Conservation (phyloP, 1,140 invertebrate species). For the Micrasema minimum region DNA sequence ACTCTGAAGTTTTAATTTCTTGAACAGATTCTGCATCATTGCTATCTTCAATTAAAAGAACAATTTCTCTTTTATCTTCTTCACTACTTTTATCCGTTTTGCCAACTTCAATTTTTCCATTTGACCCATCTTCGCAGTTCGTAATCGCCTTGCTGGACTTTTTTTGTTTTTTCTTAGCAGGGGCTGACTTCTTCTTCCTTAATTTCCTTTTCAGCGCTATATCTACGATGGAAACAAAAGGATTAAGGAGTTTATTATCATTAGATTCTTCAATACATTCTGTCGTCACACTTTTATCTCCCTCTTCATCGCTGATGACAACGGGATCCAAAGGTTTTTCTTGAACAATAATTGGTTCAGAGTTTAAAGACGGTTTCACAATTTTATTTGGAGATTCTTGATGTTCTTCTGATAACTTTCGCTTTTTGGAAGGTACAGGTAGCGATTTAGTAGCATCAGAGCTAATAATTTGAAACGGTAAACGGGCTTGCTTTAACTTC, state of each 20-base stretch:
- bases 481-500: slow-evolving; percentile 60
- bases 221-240: slow-evolving; percentile 41
- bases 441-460: slow-evolving; percentile 23
- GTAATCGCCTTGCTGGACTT: background rate
- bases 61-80: slow-evolving; percentile 9
- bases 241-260: slow-evolving; percentile 20
- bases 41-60: slow-evolving; percentile 16
- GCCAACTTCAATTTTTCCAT: no score
- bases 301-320: slow-evolving; percentile 37
- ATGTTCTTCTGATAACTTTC: slow-evolving; percentile 38
- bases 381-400: slow-evolving; percentile 37
- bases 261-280: background rate
- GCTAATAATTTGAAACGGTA: slow-evolving; percentile 55
- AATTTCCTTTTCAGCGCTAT: slow-evolving; percentile 44
- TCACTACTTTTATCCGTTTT: background rate
- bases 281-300: background rate
- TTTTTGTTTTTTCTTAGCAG: slow-evolving; percentile 28
- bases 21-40: background rate
- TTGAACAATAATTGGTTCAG: background rate
- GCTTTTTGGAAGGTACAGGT: slow-evolving; percentile 36
- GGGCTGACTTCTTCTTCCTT: slow-evolving; percentile 38
- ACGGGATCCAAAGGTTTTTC: slow-evolving; percentile 15
- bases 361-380: slow-evolving; percentile 21
- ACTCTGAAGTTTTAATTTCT: background rate
- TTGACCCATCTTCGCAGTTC: background rate